phyloP scores from a whole-genome alignment of 2,888 invertebrate species.

The Amphipoea lucens region DNA sequence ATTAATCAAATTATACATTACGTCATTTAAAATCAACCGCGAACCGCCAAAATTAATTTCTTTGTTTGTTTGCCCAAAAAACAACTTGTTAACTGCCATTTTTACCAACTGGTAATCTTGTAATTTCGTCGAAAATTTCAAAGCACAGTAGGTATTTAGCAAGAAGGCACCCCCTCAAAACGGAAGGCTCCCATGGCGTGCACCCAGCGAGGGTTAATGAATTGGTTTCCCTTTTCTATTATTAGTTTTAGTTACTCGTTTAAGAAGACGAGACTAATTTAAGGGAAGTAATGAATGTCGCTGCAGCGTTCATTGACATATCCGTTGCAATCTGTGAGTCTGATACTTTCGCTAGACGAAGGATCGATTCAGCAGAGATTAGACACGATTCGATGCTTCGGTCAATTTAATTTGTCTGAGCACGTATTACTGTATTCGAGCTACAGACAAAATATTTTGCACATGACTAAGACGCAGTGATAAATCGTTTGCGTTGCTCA shows the following conservation, averaged over 20 bases:
- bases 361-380: conserved; percentile 40
- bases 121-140: conserved; percentile 46
- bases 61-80: conserved; percentile 23
- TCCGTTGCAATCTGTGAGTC: conserved; percentile 50
- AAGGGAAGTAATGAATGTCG: conserved; percentile 59
- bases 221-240: conserved; percentile 72
- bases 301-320: conserved; percentile 60
- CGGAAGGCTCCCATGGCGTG: conserved; percentile 54
- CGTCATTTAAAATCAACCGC: conserved; percentile 4
- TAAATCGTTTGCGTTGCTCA: conserved; percentile 41
- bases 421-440: conserved; percentile 19
- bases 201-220: conserved; percentile 68
- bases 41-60: neutral
- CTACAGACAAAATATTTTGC: conserved; percentile 41
- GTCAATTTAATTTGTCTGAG: conserved; percentile 45
- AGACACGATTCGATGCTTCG: conserved; percentile 30
- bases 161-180: conserved; percentile 34
- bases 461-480: conserved; percentile 40
- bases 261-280: conserved; percentile 59
- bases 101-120: conserved; percentile 26
- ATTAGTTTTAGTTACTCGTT: conserved; percentile 69
- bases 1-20: conserved; percentile 11
- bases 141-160: conserved; percentile 44
- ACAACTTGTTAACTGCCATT: conserved; percentile 10
- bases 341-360: conserved; percentile 41